Evolutionary conservation across 1,140 invertebrate species (phyloP), one percentile per base, ranked within the genome.

Genomic region (Drosophila saltans): DNA sequence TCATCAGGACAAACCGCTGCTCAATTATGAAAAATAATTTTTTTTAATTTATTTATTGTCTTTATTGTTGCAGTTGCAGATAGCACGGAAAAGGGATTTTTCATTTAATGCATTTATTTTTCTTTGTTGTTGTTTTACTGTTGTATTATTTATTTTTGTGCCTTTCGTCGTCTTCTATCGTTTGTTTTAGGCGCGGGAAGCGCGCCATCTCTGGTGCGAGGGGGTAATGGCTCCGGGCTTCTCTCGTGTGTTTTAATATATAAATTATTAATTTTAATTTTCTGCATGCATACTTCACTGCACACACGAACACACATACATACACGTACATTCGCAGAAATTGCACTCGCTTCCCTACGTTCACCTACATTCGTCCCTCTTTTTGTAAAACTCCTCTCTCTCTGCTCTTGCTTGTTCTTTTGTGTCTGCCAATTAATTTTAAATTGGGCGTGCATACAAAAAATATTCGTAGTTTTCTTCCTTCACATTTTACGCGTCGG

Each of bases 261-360:
- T 91, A 81, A 91, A 91, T 90, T 91, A 91, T 91, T 91, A 91
- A 91, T 90, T 91, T 91, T 91, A 91, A 91, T 91, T 91, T 91
- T 91, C 90, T 91, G 90, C 90, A 91, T 91, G 90, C 90, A 86
- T 88, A 90, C 81, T 81, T 80, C 80, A 80, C 63, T 78, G 78
- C 82, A 89, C 83, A 88, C 62, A 9, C 62, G 81, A 40, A 75
- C 76, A 71, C 70, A 26, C 52, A 63, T 69, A 30, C 65, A 69
- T 59, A 57, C 58, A 60, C 62, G 71, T n/a, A 24, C 11, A 61
- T 52, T 26, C 28, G 52, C 55, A 61, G 40, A 60, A 36, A 65
- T 48, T 28, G 59, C 63, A 52, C 72, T 58, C 45, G 67, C 58
- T 71, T 80, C 78, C 66, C 40, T 55, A 57, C 57, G 41, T 43